Percentiles rank a stretch among this genome's conserved stretches.
These are phyloP conservation scores for Drosophila erecta DNA, from an alignment of 1,140 invertebrate genomes.

Conservation along the genomic window DNA sequence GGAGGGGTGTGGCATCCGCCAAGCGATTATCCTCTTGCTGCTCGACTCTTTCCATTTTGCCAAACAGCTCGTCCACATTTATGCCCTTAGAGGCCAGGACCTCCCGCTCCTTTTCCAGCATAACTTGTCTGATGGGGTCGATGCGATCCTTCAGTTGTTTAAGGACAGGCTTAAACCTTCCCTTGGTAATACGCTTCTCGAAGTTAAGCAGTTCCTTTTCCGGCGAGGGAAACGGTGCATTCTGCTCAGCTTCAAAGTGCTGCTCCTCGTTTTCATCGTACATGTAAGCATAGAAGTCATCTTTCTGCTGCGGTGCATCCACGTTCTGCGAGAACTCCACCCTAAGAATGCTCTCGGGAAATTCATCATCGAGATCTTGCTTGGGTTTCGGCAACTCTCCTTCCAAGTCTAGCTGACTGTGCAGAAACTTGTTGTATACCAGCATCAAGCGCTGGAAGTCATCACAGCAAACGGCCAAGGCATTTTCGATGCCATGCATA, in stretches of 20 bases:
- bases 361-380: constrained; percentile 42
- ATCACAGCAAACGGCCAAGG: constrained; percentile 76
- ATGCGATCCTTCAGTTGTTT: constrained; percentile 81
- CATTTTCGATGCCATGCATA: constrained; percentile 79
- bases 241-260: constrained; percentile 57
- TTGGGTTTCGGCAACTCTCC: not conserved
- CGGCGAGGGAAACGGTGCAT: constrained; percentile 58
- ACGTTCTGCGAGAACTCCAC: constrained; percentile 74
- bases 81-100: constrained; percentile 78
- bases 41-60: constrained; percentile 41
- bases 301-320: constrained; percentile 59
- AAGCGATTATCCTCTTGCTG: constrained; percentile 61
- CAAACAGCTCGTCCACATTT: constrained; percentile 78
- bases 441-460: constrained; percentile 83
- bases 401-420: constrained; percentile 68
- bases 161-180: constrained; percentile 77
- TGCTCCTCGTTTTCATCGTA: constrained; percentile 75
- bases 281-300: constrained; percentile 84
- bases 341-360: constrained; percentile 73
- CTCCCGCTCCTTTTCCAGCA: constrained; percentile 81
- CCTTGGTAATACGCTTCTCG: constrained; percentile 77
- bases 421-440: constrained; percentile 81
- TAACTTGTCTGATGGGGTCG: constrained; percentile 79
- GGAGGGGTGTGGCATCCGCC: constrained; percentile 14
- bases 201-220: constrained; percentile 79